Evolutionary conservation across 2,797 vertebrate species (phyloP), one percentile per base, ranked within the genome.

Genomic region (Premnoplex brunnescens): DNA sequence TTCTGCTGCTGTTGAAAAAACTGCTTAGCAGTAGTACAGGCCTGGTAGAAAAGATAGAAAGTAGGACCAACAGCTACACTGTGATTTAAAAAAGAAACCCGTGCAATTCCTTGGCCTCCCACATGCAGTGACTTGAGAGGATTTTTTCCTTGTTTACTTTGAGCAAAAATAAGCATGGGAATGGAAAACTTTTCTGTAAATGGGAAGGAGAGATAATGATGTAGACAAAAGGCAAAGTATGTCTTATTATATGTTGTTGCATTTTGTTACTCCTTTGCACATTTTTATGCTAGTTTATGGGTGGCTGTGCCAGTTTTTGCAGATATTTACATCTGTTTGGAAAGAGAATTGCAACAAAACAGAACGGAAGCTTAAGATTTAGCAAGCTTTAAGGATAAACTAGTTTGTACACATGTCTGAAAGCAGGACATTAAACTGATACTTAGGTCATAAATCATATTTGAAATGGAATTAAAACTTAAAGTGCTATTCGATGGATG

Each of bases 31-130:
- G 37, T 58, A 82, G 37, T 44, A 56, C n/a, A 55, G 36, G 11
- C n/a, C 2, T 32, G 58, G 26, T 14, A 51, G 81, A 59, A 87
- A 85, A 67, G 63, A 60, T 0, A 51, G 39, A 52, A 79, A 69
- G 32, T 39, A 52, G 48, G 48, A 59, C 51, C 3, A 3, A 58
- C 41, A 62, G 56, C 49, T 85, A 77, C 39, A 12, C 60, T 1
- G 5, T 91, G 75, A 41, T 91, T 89, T 85, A 16, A 55, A 89
- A 92, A 87, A 6, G 55, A 91, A 89, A 85, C 14, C 30, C 41
- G 41, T 92, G 64, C 69, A 78, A 55, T 81, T 96, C 76, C 73
- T 83, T 89, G 85, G 46, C 79, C 51, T 94, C 85, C 73, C 69
- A 73, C 62, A 7, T 88, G 36, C 77, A 76, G 66, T 69, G 66